A percentile compares a stretch with the other conserved stretches of the same genome.
phyloP scores from a whole-genome alignment of 2,888 invertebrate species.

The Pachliopta kotzebuea region DNA sequence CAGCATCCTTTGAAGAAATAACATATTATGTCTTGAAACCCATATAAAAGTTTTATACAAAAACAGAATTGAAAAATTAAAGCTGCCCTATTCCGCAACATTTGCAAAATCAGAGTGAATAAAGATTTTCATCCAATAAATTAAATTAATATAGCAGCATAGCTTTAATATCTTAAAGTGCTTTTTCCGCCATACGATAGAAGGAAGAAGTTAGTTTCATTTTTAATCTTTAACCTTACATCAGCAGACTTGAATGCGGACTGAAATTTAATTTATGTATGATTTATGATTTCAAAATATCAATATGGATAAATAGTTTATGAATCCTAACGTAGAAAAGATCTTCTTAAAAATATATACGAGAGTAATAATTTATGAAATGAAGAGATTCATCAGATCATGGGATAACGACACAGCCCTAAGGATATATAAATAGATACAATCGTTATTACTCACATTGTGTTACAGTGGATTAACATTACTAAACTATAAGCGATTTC shows the following conservation, averaged over 20 bases:
- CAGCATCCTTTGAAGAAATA: too few relatives aligned
- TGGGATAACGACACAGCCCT: too few relatives aligned
- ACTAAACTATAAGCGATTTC: too few relatives aligned
- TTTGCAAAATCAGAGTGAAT: background rate
- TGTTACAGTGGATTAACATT: too few relatives aligned
- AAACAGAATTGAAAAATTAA: background rate
- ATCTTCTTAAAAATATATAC: too few relatives aligned
- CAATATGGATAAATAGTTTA: background rate
- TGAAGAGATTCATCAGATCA: too few relatives aligned
- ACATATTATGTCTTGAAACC: too few relatives aligned
- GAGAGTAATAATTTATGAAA: too few relatives aligned
- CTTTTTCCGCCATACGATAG: conserved; percentile 3
- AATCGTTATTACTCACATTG: too few relatives aligned
- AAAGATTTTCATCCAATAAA: background rate
- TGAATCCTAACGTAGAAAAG: too few relatives aligned
- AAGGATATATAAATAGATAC: too few relatives aligned
- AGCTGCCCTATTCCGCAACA: background rate
- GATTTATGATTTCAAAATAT: background rate
- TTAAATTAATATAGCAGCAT: background rate
- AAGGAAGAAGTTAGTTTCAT: background rate
- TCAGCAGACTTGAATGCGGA: background rate
- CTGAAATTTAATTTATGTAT: background rate
- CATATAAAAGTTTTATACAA: too few relatives aligned
- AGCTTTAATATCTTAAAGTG: conserved; percentile 4
- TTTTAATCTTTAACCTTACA: conserved; percentile 8